phyloP scores from a whole-genome alignment of 2,113 vertebrate genomes.

The Myanophis thanlyinensis region DNA sequence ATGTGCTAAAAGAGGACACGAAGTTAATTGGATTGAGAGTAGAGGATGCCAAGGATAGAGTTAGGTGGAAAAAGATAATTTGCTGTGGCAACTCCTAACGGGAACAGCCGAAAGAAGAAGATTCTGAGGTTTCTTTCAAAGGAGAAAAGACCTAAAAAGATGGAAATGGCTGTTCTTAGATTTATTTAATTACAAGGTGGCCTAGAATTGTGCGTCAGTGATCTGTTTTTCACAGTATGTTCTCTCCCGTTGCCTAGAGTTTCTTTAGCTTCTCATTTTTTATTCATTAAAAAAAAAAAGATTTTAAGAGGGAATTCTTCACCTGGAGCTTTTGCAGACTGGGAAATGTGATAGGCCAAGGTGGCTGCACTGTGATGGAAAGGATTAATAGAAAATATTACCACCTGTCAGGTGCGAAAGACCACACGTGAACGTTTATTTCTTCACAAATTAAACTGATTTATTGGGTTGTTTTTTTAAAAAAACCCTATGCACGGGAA shows the following conservation, averaged over 20 bases:
- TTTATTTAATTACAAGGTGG: neutral
- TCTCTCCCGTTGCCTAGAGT: neutral
- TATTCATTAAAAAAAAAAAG: neutral
- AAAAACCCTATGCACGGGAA: no score
- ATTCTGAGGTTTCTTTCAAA: neutral
- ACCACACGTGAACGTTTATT: no score
- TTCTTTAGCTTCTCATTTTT: neutral
- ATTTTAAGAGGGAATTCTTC: neutral
- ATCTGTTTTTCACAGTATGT: neutral
- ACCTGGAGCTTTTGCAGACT: neutral
- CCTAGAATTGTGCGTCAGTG: neutral
- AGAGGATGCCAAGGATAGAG: no score
- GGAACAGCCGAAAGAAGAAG: no score
- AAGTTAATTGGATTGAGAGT: no score
- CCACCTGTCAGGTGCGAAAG: neutral
- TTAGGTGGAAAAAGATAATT: no score
- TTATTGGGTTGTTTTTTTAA: no score
- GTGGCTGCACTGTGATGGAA: neutral
- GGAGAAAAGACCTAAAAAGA: neutral
- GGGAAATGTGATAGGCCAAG: neutral
- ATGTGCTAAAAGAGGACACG: no score
- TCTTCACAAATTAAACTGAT: no score
- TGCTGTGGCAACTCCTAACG: no score
- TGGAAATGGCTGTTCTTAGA: neutral
- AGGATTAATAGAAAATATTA: neutral